A percentile compares a stretch with the other conserved stretches of the same genome.
These are phyloP conservation scores for Percopsis transmontana DNA, from an alignment of 2,113 vertebrate genomes.

Conservation along the genomic window DNA sequence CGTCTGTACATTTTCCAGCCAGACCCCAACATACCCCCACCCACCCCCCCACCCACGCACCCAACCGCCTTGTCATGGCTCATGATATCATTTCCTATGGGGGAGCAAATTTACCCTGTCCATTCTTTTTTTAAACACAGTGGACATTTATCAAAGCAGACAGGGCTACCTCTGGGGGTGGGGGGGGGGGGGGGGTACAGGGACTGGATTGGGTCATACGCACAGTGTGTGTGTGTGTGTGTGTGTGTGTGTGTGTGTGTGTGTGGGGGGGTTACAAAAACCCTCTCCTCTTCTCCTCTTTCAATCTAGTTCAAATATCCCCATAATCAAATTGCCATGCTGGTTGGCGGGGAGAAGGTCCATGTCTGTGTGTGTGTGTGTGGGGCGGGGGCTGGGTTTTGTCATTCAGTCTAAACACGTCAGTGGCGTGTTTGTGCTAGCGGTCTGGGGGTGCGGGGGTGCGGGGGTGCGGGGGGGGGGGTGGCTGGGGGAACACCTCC, in stretches of 20 bases:
- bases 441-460: conserved; percentile 55
- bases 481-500: conserved; percentile 62
- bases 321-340: conserved; percentile 71
- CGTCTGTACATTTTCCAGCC: conserved; percentile 74
- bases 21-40: conserved; percentile 18
- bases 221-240: conserved; percentile 62
- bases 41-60: conserved; percentile 30
- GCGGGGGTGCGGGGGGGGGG: conserved; percentile 3
- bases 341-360: conserved; percentile 62
- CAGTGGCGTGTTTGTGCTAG: conserved; percentile 77
- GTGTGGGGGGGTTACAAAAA: conserved; percentile 35
- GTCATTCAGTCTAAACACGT: conserved; percentile 79
- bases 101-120: conserved; percentile 71
- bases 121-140: conserved; percentile 57
- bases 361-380: conserved; percentile 39
- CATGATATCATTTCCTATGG: conserved; percentile 79
- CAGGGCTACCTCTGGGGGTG: conserved; percentile 63
- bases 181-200: conserved; percentile 39
- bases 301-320: conserved; percentile 79
- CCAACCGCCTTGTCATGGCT: conserved; percentile 68
- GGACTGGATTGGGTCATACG: conserved; percentile 70
- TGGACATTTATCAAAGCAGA: conserved; percentile 76
- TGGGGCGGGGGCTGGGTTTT: conserved; percentile 70
- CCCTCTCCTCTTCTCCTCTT: conserved; percentile 66
- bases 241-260: conserved; percentile 56